These are phyloP conservation scores for Platycnemis pennipes DNA, from an alignment of 2,888 invertebrate species.

Conservation along the genomic window DNA sequence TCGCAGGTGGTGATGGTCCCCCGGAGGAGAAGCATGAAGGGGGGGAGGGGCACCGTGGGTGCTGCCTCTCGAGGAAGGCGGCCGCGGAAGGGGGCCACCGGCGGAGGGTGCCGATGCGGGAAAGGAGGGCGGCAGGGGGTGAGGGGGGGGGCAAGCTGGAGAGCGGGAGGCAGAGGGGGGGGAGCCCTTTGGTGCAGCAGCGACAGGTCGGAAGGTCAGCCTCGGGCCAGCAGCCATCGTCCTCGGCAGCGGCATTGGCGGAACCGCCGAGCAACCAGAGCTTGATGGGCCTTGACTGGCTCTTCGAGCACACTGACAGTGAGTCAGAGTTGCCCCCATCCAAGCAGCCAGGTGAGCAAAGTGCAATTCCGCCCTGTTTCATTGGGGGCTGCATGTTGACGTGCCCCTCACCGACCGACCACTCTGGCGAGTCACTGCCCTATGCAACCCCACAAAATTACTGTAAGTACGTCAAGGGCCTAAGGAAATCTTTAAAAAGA, in stretches of 20 bases:
- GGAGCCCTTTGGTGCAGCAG: background rate
- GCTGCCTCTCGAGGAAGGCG: slow-evolving; percentile 1
- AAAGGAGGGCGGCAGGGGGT: background rate
- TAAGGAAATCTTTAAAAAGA: too few species aligned
- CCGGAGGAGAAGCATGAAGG: background rate
- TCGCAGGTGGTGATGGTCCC: background rate
- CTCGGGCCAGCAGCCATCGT: background rate
- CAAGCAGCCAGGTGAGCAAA: slow-evolving; percentile 47
- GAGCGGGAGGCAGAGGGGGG: background rate
- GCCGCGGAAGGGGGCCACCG: slow-evolving; percentile 12
- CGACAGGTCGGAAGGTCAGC: background rate
- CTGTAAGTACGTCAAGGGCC: too few species aligned
- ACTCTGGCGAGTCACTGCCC: too few species aligned
- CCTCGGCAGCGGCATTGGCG: background rate
- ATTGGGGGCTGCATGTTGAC: background rate
- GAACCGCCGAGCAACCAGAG: slow-evolving; percentile 77
- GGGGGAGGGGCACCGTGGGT: background rate
- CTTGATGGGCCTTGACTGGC: slow-evolving; percentile 84
- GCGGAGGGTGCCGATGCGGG: slow-evolving; percentile 32
- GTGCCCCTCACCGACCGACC: too few species aligned
- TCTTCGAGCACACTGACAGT: slow-evolving; percentile 81
- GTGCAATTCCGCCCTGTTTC: background rate
- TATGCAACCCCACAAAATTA: too few species aligned
- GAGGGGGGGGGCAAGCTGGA: slow-evolving; percentile 2
- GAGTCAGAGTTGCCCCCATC: slow-evolving; percentile 73